Percentiles rank a stretch among this genome's conserved stretches.
These are phyloP conservation scores for Macrobrachium nipponense DNA, from an alignment of 1,140 invertebrate species.

Conservation along the genomic window DNA sequence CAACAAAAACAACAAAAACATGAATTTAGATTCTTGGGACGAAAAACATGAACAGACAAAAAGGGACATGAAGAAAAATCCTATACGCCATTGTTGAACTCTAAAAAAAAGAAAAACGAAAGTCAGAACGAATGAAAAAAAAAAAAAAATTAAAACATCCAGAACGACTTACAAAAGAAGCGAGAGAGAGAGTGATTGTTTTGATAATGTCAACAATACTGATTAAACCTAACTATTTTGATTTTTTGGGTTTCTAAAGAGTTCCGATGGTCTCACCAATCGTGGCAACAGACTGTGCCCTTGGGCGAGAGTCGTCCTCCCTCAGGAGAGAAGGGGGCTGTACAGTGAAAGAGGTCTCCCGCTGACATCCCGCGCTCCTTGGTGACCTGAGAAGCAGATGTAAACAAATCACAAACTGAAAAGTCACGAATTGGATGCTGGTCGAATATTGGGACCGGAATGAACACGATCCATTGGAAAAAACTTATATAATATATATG, in stretches of 20 bases:
- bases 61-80: no score
- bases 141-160: not conserved
- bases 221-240: conserved; percentile 45
- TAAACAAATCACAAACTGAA: not conserved
- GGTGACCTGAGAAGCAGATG: conserved; percentile 28
- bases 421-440: not conserved
- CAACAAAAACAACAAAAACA: no score
- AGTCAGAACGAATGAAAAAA: no score
- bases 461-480: no score
- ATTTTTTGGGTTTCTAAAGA: conserved; percentile 23
- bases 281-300: conserved; percentile 40
- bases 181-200: conserved; percentile 3
- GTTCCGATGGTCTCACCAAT: conserved; percentile 49
- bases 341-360: conserved; percentile 40
- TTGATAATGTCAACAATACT: conserved; percentile 17
- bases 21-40: no score
- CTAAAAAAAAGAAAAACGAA: no score
- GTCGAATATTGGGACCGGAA: not conserved
- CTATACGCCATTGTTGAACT: no score
- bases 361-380: conserved; percentile 4
- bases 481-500: no score
- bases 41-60: no score
- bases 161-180: not conserved
- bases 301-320: conserved; percentile 28
- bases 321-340: conserved; percentile 33